Percentiles rank a stretch among this genome's conserved stretches.
Evolutionary conservation across 1,140 invertebrate genomes (phyloP).

Genomic region (Pseudomyrmex dendroicus): DNA sequence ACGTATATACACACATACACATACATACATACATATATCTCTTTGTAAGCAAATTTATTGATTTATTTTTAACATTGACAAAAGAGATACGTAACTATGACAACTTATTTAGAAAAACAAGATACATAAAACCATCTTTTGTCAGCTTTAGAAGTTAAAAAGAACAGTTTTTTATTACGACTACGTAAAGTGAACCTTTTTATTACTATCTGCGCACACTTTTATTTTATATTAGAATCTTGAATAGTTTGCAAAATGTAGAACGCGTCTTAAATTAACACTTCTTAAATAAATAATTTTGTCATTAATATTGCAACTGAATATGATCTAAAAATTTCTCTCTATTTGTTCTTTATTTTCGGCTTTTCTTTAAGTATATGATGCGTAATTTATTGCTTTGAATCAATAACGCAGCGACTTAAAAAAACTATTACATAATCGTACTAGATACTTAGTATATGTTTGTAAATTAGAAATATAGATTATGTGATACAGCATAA

Average conservation of each 20-base stretch:
- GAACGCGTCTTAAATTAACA: neutral
- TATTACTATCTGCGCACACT: neutral
- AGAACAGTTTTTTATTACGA: neutral
- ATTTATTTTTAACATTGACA: constrained; percentile 34
- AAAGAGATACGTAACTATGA: neutral
- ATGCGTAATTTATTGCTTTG: no score
- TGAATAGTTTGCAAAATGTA: neutral
- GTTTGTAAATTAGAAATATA: neutral
- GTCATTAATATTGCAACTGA: neutral
- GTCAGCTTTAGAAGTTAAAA: neutral
- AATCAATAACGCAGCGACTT: neutral
- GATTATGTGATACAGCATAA: neutral
- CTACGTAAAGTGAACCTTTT: neutral
- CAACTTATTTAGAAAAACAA: neutral
- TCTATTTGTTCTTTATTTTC: neutral
- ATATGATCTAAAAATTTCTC: neutral
- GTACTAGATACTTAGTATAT: neutral
- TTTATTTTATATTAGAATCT: neutral
- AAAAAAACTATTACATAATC: neutral
- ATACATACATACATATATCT: neutral
- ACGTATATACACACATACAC: no score
- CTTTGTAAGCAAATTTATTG: constrained; percentile 6
- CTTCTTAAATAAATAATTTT: neutral
- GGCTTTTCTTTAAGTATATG: neutral
- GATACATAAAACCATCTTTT: constrained; percentile 8